Percentiles rank a stretch among this genome's conserved stretches.
Conservation (phyloP, 2,888 invertebrate species). For the Neocrepidodera transversa region DNA sequence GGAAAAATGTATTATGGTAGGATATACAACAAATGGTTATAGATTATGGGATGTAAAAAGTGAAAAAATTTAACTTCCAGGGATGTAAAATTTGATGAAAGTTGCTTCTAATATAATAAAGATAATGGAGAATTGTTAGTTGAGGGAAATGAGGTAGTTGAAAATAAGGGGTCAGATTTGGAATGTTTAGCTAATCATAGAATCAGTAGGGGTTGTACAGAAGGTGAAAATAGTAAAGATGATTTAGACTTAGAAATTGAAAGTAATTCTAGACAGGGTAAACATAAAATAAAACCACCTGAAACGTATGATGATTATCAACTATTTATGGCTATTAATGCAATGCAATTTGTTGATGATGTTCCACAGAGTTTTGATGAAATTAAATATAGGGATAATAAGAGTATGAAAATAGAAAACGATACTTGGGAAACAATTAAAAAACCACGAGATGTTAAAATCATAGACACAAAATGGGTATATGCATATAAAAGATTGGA, state of each 20-base stretch:
- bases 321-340: constrained; percentile 3
- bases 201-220: too few relatives aligned
- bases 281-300: neutral
- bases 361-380: constrained; percentile 14
- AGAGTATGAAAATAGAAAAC: neutral
- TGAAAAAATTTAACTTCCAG: constrained; percentile 2
- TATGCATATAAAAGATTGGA: constrained; percentile 4
- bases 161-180: constrained; percentile 5
- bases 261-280: neutral
- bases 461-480: constrained; percentile 11
- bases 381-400: neutral
- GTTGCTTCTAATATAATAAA: constrained; percentile 16
- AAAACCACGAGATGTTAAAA: neutral
- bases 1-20: neutral
- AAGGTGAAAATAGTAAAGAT: neutral
- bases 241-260: neutral
- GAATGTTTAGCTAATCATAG: too few relatives aligned
- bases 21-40: neutral
- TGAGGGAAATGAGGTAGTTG: constrained; percentile 5
- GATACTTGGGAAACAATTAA: constrained; percentile 13
- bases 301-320: neutral
- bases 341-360: constrained; percentile 16
- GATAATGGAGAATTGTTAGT: neutral
- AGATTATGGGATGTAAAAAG: neutral
- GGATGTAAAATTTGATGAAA: constrained; percentile 27